Base-by-base conservation (phyloP, 2,888 invertebrate genomes). In the Ichneumoninae sp. region DNA sequence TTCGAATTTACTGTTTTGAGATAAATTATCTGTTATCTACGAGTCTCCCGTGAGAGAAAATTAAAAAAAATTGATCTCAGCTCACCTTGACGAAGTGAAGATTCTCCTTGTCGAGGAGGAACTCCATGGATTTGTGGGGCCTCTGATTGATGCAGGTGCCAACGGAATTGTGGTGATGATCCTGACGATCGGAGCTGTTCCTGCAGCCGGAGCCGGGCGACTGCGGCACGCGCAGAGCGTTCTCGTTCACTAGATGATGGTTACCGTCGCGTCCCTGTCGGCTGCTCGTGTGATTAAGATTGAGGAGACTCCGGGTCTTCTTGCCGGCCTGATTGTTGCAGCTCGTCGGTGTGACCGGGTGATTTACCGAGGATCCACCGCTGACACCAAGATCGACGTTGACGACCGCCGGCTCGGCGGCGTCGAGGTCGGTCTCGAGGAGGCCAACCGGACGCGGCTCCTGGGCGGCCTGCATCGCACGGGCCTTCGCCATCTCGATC, bases 101-200 rank as follows among this genome's bases (percentile, higher is more conserved):
- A 95, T 97, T 98, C 94, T 98, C 97, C 95, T 98, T 98, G 95
- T 98, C 98, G 94, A 98, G 96, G 93, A 98, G 96, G 95, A 98
- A 98, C 96, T 98, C 98, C 98, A 98, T 98, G 94, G 97, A 98
- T 95, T 98, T 97, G 95, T 97, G 97, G 74, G 97, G 97, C 87
- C 95, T 91, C 88, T 93, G 92, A 86, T 92, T 89, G 86, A 90
- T 89, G 84, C 87, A 88, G 84, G 87, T 88, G 75, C 82, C 82
- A 50, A 79, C 80, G 40, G 82, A 74, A 71, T 71, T 80, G 66
- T 84, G 82, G 69, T 85, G 82, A 76, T 80, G 80, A 79, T 87
- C 75, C 94, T 94, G 79, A 94, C 89, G 88, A 94, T 94, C 93
- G 86, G 86, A 89, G 83, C 84, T 62, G 80, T 81, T 86, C 83